Evolutionary conservation across 2,113 vertebrate species (phyloP), one percentile per base, ranked within the genome.

Genomic region (Quiscalus mexicanus): DNA sequence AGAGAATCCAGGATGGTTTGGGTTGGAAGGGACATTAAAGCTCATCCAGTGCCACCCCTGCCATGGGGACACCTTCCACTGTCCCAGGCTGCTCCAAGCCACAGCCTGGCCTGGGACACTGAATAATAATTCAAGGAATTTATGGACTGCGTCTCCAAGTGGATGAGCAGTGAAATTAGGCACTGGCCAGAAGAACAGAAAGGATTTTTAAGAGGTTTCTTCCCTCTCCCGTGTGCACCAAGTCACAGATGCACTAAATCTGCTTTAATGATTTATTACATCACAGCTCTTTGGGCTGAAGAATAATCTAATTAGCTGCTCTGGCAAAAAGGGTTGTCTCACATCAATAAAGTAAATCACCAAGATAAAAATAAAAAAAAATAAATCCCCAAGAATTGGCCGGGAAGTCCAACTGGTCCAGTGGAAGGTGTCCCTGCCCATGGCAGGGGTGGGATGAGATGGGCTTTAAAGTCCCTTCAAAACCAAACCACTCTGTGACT

Each of bases 21-120:
- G 23, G 56, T 5, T 27, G 22, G 67, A 18, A 49, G 21, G 33
- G 42, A 50, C 31, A 11, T 58, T 3, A 21, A 44, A 59, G 10
- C 27, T 2, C 44, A 5, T 5, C 31, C 22, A 3, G 21, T 10
- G 2, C 25, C 30, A 31, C 3, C 17, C 20, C 50, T 49, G 35
- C 35, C 35, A 2, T 15, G 50, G 56, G 76, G 35, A 35, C 50
- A 50, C 31, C 22, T 81, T 6, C 22, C 37, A 9, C 35, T 7
- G 0, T 2, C 15, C 59, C 50, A 33, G 50, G 52, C 0, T 64
- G 59, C 1, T 58, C 44, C 76, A 22, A 56, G 8, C 13, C 49
- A 5, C 85, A 80, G 0, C 33, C 33, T 44, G 37, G 44, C 28
- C 18, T 59, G 27, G 68, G 44, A 2, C 37, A 17, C 11, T 12